Percentiles rank a stretch among this genome's conserved stretches.
phyloP scores from a whole-genome alignment of 1,140 invertebrate genomes.

The Lepidostoma basale region DNA sequence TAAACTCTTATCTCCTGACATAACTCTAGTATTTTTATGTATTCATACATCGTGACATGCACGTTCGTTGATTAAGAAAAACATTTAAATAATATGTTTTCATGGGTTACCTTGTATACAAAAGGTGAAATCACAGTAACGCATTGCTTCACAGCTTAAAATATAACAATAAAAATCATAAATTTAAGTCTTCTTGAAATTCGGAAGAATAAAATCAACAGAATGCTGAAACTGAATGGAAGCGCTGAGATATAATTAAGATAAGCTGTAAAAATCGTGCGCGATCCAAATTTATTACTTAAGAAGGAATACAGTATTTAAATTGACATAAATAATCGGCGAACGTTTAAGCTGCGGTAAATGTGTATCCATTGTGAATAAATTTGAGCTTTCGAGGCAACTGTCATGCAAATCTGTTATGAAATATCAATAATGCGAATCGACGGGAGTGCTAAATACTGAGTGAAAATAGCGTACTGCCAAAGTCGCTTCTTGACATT shows the following conservation, averaged over 20 bases:
- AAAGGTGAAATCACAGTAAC: too few species aligned
- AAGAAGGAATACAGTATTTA: neutral
- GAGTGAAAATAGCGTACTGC: neutral
- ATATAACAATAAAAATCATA: too few species aligned
- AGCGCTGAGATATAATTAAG: neutral
- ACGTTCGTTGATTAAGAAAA: too few species aligned
- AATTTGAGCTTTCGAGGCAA: conserved; percentile 2
- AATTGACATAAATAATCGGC: conserved; percentile 16
- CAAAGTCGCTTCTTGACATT: conserved; percentile 17
- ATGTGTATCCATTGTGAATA: conserved; percentile 5
- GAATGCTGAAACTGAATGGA: neutral
- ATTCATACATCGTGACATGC: too few species aligned
- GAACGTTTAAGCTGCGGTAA: neutral
- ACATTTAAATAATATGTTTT: too few species aligned
- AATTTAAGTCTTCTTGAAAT: too few species aligned
- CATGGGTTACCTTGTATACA: too few species aligned
- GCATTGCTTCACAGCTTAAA: too few species aligned
- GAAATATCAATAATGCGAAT: conserved; percentile 18
- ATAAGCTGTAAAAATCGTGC: conserved; percentile 4
- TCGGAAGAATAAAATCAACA: too few species aligned
- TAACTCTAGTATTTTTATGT: too few species aligned
- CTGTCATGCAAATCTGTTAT: conserved; percentile 8
- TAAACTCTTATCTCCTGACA: too few species aligned
- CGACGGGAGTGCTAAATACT: neutral
- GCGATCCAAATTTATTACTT: conserved; percentile 9